Conservation (phyloP, 2,888 invertebrate species). For the Latheticus oryzae region DNA sequence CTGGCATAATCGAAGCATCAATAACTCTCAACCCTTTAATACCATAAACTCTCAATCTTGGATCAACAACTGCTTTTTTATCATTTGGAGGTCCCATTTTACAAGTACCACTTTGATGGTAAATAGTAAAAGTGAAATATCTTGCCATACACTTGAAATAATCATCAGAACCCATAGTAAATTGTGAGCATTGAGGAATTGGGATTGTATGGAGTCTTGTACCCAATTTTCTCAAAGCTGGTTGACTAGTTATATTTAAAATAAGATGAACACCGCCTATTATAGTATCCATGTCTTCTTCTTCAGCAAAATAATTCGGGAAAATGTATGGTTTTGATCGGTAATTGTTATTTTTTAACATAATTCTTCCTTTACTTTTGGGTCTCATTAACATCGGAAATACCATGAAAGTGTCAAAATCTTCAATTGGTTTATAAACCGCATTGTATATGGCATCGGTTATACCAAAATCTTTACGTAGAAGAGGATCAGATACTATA, state of each 20-base stretch:
- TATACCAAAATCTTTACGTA: slow-evolving; percentile 66
- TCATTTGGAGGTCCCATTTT: slow-evolving; percentile 73
- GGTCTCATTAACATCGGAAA: slow-evolving; percentile 71
- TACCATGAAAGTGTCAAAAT: slow-evolving; percentile 65
- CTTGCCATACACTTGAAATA: slow-evolving; percentile 78
- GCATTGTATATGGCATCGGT: slow-evolving; percentile 59
- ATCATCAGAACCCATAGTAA: slow-evolving; percentile 72
- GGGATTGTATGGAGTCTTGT: slow-evolving; percentile 71
- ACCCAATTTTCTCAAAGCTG: slow-evolving; percentile 71
- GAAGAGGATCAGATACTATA: slow-evolving; percentile 68
- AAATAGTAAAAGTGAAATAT: slow-evolving; percentile 76
- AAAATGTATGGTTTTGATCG: slow-evolving; percentile 70
- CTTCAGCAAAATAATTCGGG: slow-evolving; percentile 72
- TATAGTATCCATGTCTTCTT: slow-evolving; percentile 73
- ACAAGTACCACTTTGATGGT: slow-evolving; percentile 76
- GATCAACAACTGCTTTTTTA: slow-evolving; percentile 74
- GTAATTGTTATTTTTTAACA: slow-evolving; percentile 69
- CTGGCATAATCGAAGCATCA: slow-evolving; percentile 85
- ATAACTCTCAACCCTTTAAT: slow-evolving; percentile 77
- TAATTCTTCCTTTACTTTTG: slow-evolving; percentile 71
- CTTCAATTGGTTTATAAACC: slow-evolving; percentile 60
- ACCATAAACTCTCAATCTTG: slow-evolving; percentile 74
- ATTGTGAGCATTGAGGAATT: slow-evolving; percentile 71
- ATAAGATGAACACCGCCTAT: slow-evolving; percentile 74
- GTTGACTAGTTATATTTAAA: slow-evolving; percentile 70